Percentiles rank a stretch among this genome's conserved stretches.
Evolutionary conservation across 2,888 invertebrate genomes (phyloP).

Genomic region (Trachelus stipa): DNA sequence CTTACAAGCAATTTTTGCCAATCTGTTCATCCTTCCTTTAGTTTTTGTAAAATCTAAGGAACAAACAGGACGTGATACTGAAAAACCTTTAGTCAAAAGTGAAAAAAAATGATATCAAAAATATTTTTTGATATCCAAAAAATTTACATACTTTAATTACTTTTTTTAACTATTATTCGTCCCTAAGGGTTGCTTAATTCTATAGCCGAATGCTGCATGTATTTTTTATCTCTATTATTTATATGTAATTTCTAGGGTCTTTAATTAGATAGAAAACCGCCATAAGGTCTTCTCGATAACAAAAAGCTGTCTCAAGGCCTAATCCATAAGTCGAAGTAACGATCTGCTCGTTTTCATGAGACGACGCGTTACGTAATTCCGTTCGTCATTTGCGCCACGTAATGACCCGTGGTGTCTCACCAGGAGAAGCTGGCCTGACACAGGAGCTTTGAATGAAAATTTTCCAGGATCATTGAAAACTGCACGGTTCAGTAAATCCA

Average conservation of each 20-base stretch:
- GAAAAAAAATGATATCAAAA: no score
- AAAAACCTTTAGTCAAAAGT: no score
- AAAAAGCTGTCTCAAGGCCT: neutral
- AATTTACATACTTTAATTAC: neutral
- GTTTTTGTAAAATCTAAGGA: neutral
- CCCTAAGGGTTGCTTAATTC: neutral
- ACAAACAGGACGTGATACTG: neutral
- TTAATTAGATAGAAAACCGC: neutral
- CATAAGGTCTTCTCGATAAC: neutral
- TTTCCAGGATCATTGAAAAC: neutral
- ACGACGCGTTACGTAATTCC: neutral
- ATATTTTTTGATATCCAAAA: neutral
- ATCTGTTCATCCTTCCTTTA: neutral
- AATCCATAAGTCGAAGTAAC: neutral
- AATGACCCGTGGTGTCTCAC: neutral
- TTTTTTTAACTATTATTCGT: neutral
- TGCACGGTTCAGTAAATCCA: neutral
- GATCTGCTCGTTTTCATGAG: neutral
- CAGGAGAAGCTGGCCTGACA: neutral
- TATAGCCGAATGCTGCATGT: neutral
- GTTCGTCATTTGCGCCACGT: neutral
- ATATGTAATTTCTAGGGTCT: neutral
- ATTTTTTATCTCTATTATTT: neutral
- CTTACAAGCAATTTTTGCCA: neutral
- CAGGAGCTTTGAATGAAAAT: neutral